phyloP scores from a whole-genome alignment of 2,113 vertebrate species.

The Reinhardtius hippoglossoides region DNA sequence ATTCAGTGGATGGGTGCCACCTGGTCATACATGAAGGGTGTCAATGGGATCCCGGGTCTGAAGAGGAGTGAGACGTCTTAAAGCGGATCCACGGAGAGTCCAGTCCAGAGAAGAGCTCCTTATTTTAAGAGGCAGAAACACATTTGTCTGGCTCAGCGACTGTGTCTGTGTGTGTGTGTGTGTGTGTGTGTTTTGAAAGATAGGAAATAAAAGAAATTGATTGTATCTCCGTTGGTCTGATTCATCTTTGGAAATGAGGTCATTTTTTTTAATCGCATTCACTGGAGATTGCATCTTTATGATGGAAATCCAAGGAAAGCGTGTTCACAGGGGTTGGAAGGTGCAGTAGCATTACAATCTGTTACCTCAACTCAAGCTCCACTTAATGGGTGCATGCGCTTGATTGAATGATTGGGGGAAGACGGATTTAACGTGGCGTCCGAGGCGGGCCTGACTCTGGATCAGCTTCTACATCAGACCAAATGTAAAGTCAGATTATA shows the following conservation, averaged over 20 bases:
- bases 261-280: conserved; percentile 61
- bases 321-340: conserved; percentile 43
- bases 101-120: conserved; percentile 35
- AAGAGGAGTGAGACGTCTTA: conserved; percentile 33
- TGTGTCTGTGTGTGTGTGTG: conserved; percentile 43
- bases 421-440: conserved; percentile 25
- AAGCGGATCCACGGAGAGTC: conserved; percentile 18
- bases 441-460: conserved; percentile 26
- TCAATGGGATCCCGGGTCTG: conserved; percentile 59
- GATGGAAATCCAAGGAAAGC: conserved; percentile 59
- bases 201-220: conserved; percentile 70
- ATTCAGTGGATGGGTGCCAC: conserved; percentile 76
- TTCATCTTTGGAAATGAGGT: conserved; percentile 68
- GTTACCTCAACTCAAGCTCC: conserved; percentile 41
- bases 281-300: conserved; percentile 63
- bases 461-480: background rate
- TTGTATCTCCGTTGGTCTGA: conserved; percentile 58
- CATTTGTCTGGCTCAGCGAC: conserved; percentile 42
- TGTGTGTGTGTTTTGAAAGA: conserved; percentile 35
- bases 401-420: conserved; percentile 51
- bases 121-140: conserved; percentile 41
- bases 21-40: conserved; percentile 76
- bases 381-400: conserved; percentile 24
- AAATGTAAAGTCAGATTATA: background rate
- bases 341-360: conserved; percentile 37